Percentiles rank a stretch among this genome's conserved stretches.
Conservation (phyloP, 2,797 vertebrate genomes). For the Tympanoctomys barrerae region DNA sequence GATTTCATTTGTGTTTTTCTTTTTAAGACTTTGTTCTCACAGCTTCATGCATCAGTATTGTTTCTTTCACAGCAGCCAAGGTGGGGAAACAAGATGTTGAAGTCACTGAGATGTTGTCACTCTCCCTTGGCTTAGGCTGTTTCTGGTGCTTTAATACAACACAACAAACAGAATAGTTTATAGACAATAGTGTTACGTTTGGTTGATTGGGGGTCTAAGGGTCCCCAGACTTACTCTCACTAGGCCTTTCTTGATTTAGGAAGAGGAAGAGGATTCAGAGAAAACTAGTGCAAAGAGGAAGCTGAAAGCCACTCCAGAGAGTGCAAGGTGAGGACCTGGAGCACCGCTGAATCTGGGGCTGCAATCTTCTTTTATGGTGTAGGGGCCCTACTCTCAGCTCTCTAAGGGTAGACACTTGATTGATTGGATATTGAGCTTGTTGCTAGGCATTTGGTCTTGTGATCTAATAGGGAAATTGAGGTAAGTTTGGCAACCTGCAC, state of each 20-base stretch:
- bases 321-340: background rate
- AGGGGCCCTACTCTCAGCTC: background rate
- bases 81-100: background rate
- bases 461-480: background rate
- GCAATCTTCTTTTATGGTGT: background rate
- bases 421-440: background rate
- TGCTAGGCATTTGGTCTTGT: background rate
- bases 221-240: background rate
- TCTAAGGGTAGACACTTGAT: background rate
- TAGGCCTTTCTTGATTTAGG: background rate
- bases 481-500: background rate
- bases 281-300: background rate
- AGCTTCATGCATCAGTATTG: background rate
- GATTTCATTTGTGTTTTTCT: background rate
- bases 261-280: background rate
- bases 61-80: background rate
- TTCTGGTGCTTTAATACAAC: background rate
- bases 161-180: background rate
- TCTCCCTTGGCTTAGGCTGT: background rate
- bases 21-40: conserved; percentile 10
- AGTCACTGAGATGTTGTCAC: background rate
- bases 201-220: background rate
- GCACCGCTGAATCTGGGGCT: background rate
- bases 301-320: background rate
- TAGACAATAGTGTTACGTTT: background rate